Evolutionary conservation across 2,797 vertebrate genomes (phyloP), one percentile per base, ranked within the genome.

Genomic region (Enoplosus armatus): DNA sequence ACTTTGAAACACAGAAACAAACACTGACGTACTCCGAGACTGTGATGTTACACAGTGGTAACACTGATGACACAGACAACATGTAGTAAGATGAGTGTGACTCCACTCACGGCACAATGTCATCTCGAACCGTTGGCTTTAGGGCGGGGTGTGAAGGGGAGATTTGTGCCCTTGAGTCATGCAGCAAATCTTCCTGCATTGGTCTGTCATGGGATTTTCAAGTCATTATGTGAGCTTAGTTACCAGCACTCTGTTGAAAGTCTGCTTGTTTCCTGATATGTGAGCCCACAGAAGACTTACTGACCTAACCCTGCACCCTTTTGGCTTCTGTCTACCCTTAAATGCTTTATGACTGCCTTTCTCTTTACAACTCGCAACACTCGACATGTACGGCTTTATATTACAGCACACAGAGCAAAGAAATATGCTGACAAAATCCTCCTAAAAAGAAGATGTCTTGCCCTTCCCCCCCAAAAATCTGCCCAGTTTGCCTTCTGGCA

Each of bases 401-500:
- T 41, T 33, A 43, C 6, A 72, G 27, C 29, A 45, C 35, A 60
- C 35, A 31, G 51, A 58, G 27, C 24, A 45, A 37, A 59, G 9
- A 79, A 80, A 80, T 64, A 84, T 72, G 66, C 70, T 79, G 61
- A 88, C 72, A 75, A 56, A 56, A 33, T 60, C 72, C 55, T 62
- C 37, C 22, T 22, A 62, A 54, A 29, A 79, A 74, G 24, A 72
- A n/a, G 22, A 43, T 22, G 3, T 51, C 15, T 43, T 24, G 12
- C 74, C 83, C 84, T 63, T 54, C 77, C 77, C 79, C 79, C 78
- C 22, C 26, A 1, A 31, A 75, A 72, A 72, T 79, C 62, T 70
- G 47, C 72, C 59, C 79, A 48, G 58, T 85, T 80, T 85, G 85
- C 86, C 87, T 72, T 83, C 75, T 76, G 84, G 85, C 84, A 80